Conservation (phyloP, 2,888 invertebrate genomes). For the Harpalus rufipes region DNA sequence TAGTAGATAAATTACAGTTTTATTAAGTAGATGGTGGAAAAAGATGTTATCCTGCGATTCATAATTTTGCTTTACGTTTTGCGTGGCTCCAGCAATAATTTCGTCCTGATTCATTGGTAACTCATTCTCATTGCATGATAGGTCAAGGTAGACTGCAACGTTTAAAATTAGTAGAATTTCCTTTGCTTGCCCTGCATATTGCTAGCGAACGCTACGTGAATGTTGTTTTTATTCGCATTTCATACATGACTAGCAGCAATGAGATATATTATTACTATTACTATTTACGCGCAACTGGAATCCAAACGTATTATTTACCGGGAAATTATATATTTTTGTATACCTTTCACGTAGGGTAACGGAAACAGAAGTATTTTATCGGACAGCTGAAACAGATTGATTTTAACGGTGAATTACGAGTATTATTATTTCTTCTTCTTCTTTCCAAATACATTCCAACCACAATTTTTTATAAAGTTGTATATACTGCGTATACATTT, state of each 20-base stretch:
- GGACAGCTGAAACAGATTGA: neutral
- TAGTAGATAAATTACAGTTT: too few relatives aligned
- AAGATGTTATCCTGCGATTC: neutral
- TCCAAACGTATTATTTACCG: constrained; percentile 39
- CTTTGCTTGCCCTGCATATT: constrained; percentile 22
- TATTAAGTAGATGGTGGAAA: neutral
- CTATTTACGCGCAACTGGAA: constrained; percentile 18
- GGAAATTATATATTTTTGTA: constrained; percentile 41
- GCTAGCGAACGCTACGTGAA: neutral
- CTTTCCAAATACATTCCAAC: too few relatives aligned
- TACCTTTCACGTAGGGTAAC: constrained; percentile 29
- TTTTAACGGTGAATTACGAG: neutral
- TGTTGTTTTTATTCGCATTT: constrained; percentile 31
- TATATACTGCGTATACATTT: too few relatives aligned
- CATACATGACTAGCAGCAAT: constrained; percentile 13
- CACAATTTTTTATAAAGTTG: too few relatives aligned
- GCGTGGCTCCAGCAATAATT: constrained; percentile 23
- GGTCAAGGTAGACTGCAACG: constrained; percentile 37
- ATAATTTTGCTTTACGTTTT: neutral
- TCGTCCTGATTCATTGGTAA: constrained; percentile 26
- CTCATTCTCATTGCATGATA: constrained; percentile 31
- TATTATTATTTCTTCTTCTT: neutral
- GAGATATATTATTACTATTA: constrained; percentile 16
- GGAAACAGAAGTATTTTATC: neutral
- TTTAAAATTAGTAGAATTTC: constrained; percentile 32